Base-by-base conservation (phyloP, 2,113 vertebrate species). In the Pipa parva region DNA sequence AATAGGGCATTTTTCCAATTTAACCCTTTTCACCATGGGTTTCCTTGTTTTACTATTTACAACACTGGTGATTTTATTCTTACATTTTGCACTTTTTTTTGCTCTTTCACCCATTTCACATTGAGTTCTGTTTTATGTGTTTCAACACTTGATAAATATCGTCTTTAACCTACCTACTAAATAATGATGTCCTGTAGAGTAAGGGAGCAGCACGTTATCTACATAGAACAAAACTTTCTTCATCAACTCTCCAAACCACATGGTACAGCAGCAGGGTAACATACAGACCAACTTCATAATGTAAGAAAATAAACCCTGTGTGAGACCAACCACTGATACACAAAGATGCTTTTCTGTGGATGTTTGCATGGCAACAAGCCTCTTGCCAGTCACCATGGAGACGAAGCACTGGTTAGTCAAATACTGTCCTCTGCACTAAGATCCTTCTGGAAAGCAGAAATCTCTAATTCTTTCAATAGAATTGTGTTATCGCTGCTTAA, bases 341-440 rank as follows among this genome's bases (percentile, higher is more conserved):
- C 39, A 48, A 46, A 57, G 51, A 24, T 33, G 27, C 36, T 39
- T 37, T 57, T 65, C 37, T 33, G 2, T 26, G 3, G 22, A 67
- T 26, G 55, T 36, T 29, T 24, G 54, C 24, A 48, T 59, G 29
- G 64, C 54, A 67, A 59, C 31, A 24, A 66, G 63, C 12, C 63
- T 27, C 22, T 33, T 17, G 22, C 28, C 18, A 17, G 42, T 59
- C 45, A 36, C 64, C 64, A 67, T 67, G 64, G 64, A 59, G 54
- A 67, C 55, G 13, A 58, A 36, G 45, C 27, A 21, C 22, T 20
- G 18, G 8, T 49, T 49, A 49, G 10, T 33, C 17, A 45, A 26
- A 66, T 59, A 33, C 42, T n/a, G 33, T 20, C 15, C 39, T 27
- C 12, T 11, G 20, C 24, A 27, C 39, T 48, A 2, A n/a, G 18